Evolutionary conservation across 2,888 invertebrate genomes (phyloP), one percentile per base, ranked within the genome.

Genomic region (Metopia argyrocephala): DNA sequence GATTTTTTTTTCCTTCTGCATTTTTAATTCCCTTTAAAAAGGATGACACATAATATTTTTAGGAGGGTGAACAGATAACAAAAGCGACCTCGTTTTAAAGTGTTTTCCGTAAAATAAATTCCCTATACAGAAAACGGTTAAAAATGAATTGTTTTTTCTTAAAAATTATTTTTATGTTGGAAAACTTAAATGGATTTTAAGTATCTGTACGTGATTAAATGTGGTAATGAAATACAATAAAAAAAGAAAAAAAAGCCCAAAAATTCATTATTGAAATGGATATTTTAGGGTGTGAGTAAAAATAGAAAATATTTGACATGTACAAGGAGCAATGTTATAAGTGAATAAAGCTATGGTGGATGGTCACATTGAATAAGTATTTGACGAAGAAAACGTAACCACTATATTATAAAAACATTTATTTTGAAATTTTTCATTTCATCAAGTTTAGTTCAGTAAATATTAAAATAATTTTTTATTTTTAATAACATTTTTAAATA

Each of bases 161-260:
- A 21, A 25, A 18, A 65, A 31, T 50, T 59, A 50, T 50, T 66
- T 65, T 74, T 23, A 48, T 50, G n/a, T 7, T n/a, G 38, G 27
- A 2, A 21, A 50, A 20, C 23, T 21, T 31, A 50, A 74, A 57
- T 45, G 20, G 6, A 9, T 2, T 2, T 62, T 54, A 31, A 25
- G 7, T 38, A 23, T 23, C 12, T 31, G 27, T 65, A 68, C 61
- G 46, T 68, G 62, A 69, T 62, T 52, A 12, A 61, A 76, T 68
- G 21, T 46, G 25, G 27, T 38, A 27, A 46, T 50, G 1, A 12
- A 12, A 12, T 38, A 38, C 38, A 38, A 38, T 0, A 9, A 0
- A 38, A 38, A 38, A 0, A 0, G 38, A 4, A 38, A 38, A 15
- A 15, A 2, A n/a, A n/a, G n/a, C n/a, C n/a, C n/a, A n/a, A n/a